Evolutionary conservation across 2,888 invertebrate species (phyloP), one percentile per base, ranked within the genome.

Genomic region (Pimpla rufipes): DNA sequence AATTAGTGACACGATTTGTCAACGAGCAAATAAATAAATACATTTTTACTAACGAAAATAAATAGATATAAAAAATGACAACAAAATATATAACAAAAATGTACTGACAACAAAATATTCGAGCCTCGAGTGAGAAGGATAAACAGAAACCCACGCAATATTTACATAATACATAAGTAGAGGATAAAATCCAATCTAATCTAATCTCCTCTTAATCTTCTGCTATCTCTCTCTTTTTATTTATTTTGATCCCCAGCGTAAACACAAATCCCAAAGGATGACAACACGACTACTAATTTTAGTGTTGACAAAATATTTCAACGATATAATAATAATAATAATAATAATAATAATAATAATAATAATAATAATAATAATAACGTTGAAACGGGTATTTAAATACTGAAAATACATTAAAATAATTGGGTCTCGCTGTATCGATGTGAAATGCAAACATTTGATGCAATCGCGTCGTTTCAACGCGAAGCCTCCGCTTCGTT

Each of bases 131-230:
- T 42, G 10, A 4, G 13, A 47, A 16, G 11, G 45, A 45, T 45
- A 45, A 47, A 16, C 6, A 47, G 2, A 47, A 55, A 23, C 10
- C 21, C 23, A 57, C 21, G 55, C n/a, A 50, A 50, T 52, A 52
- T 18, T 18, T 10, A 18, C 10, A 52, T 21, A 52, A 7, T 21
- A 50, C 5, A 16, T 1, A 18, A 50, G 16, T 50, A n/a, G 50
- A 50, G n/a, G 18, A 18, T 21, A 52, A 18, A 52, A 52, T 52
- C 50, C 18, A 50, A 50, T 50, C 52, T 21, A 21, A 52, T 52
- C 52, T 21, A 29, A 29, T 29, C 29, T 29, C 29, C 5, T 2
- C 5, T 29, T 5, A 5, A 5, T 29, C 5, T 29, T 29, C 2
- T 5, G 16, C 6, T 50, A 50, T 10, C 18, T 21, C 10, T 0